phyloP scores from a whole-genome alignment of 2,888 invertebrate genomes.

The Acronicta psi region DNA sequence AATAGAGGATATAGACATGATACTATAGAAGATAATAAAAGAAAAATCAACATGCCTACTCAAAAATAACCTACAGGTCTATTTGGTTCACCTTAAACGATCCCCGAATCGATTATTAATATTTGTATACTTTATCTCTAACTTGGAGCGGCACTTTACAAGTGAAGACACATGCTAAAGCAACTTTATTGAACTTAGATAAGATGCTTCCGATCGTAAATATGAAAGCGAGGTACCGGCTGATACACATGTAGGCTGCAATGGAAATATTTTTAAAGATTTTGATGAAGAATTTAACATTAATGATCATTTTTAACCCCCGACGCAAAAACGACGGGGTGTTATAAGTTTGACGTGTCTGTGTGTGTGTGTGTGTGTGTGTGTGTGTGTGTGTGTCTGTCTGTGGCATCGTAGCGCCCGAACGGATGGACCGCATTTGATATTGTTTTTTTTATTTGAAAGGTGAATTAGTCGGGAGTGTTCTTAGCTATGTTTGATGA shows the following conservation, averaged over 20 bases:
- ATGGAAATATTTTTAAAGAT: background rate
- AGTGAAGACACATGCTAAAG: slow-evolving; percentile 27
- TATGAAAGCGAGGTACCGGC: slow-evolving; percentile 11
- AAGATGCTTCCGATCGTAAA: slow-evolving; percentile 53
- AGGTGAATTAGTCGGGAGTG: no score
- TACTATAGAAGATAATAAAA: no score
- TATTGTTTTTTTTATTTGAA: no score
- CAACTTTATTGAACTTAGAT: slow-evolving; percentile 53
- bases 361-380: no score
- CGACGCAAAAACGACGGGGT: no score
- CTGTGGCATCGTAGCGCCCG: no score
- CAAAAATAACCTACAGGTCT: slow-evolving; percentile 12
- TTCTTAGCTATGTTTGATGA: no score
- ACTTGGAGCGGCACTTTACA: slow-evolving; percentile 48
- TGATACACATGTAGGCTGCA: background rate
- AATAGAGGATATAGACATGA: no score
- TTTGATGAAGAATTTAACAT: background rate
- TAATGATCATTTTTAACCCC: no score
- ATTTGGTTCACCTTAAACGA: slow-evolving; percentile 41
- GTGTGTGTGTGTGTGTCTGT: no score
- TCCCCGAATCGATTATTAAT: slow-evolving; percentile 46
- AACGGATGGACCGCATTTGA: no score
- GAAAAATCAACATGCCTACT: slow-evolving; percentile 7
- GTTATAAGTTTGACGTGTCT: no score
- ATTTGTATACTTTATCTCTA: slow-evolving; percentile 51